Conservation (phyloP, 2,888 invertebrate species). For the Euproctis similis region DNA sequence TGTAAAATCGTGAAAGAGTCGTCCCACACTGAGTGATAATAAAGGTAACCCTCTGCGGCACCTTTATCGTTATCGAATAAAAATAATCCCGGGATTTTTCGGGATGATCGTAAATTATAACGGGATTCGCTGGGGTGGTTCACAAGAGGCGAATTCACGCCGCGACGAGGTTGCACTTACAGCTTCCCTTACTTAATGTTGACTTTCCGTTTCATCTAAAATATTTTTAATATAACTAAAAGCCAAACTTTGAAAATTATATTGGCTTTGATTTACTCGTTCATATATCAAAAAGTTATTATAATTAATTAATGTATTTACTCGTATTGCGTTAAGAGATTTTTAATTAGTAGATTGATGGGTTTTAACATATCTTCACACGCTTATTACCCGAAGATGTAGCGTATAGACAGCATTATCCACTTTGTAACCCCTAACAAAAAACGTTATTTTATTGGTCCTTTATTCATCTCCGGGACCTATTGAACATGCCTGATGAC, state of each 20-base stretch:
- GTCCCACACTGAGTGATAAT: conserved; percentile 68
- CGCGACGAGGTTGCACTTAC: conserved; percentile 23
- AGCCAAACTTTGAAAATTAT: background rate
- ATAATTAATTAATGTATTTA: too few relatives aligned
- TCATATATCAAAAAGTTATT: too few relatives aligned
- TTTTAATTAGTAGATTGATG: too few relatives aligned
- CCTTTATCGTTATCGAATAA: conserved; percentile 76
- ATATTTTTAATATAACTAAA: conserved; percentile 5
- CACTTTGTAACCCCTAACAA: too few relatives aligned
- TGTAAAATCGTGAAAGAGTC: conserved; percentile 68
- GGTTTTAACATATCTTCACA: too few relatives aligned
- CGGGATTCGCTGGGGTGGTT: conserved; percentile 53
- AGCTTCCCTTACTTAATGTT: conserved; percentile 29
- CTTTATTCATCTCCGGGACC: too few relatives aligned
- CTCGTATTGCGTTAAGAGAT: too few relatives aligned
- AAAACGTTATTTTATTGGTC: too few relatives aligned
- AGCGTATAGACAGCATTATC: too few relatives aligned
- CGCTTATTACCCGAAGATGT: too few relatives aligned
- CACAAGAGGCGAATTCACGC: conserved; percentile 30
- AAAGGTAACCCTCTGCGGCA: conserved; percentile 70
- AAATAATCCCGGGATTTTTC: conserved; percentile 72
- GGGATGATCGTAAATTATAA: conserved; percentile 75
- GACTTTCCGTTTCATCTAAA: conserved; percentile 20
- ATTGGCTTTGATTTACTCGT: too few relatives aligned
- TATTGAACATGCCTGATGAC: too few relatives aligned